These are phyloP conservation scores for Tipula confusa DNA, from an alignment of 2,888 invertebrate species.

Conservation along the genomic window DNA sequence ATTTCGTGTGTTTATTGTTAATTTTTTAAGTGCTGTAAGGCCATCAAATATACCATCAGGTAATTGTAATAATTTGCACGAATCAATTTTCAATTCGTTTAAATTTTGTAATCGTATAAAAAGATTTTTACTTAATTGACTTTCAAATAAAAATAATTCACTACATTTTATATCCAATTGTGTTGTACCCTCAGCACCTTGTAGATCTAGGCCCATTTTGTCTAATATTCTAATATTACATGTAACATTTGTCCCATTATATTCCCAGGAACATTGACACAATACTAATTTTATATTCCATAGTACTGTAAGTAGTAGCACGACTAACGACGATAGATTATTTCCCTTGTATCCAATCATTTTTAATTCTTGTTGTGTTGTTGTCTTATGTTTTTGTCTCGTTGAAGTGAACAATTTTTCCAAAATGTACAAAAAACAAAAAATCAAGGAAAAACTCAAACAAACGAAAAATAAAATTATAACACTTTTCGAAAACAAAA, in stretches of 20 bases:
- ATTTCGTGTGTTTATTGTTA: slow-evolving; percentile 75
- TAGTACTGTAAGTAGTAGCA: not conserved
- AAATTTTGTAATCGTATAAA: slow-evolving; percentile 67
- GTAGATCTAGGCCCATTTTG: slow-evolving; percentile 57
- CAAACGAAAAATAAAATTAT: slow-evolving; percentile 5
- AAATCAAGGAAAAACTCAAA: not conserved
- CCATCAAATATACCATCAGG: slow-evolving; percentile 74
- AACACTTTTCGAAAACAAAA: slow-evolving; percentile 25
- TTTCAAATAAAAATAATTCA: slow-evolving; percentile 75
- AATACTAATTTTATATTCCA: not conserved
- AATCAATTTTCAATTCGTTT: slow-evolving; percentile 67
- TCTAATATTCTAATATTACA: slow-evolving; percentile 70
- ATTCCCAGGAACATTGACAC: slow-evolving; percentile 51
- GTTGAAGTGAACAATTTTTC: not conserved
- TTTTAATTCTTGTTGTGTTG: not conserved
- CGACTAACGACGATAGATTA: not conserved
- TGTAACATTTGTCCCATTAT: slow-evolving; percentile 54
- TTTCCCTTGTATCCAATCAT: not conserved
- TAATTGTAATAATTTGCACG: slow-evolving; percentile 74
- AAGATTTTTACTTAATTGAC: slow-evolving; percentile 67
- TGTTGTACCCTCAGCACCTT: slow-evolving; percentile 64
- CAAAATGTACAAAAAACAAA: slow-evolving; percentile 15
- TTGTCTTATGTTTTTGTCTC: slow-evolving; percentile 1
- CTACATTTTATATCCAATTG: slow-evolving; percentile 73
- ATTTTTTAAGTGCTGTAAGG: slow-evolving; percentile 60